Conservation (phyloP, 2,888 invertebrate species). For the Drosophila anceps region DNA sequence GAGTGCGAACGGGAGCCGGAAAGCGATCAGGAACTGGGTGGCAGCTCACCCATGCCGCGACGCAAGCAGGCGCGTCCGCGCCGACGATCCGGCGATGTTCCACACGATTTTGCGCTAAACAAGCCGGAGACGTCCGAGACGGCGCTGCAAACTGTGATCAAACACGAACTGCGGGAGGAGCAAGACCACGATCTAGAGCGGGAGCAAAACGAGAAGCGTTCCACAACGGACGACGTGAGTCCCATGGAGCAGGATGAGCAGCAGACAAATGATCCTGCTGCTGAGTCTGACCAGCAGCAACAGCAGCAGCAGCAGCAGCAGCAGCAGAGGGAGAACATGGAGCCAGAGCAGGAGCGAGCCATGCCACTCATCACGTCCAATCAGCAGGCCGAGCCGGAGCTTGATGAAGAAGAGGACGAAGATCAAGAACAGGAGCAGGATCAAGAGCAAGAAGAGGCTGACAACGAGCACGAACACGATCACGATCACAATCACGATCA, state of each 20-base stretch:
- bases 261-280: constrained; percentile 3
- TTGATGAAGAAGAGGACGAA: constrained; percentile 50
- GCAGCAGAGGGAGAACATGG: constrained; percentile 16
- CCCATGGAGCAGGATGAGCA: constrained; percentile 54
- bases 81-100: constrained; percentile 91
- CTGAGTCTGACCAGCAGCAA: constrained; percentile 9
- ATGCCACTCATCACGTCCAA: constrained; percentile 10
- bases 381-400: constrained; percentile 30
- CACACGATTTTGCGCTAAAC: constrained; percentile 84
- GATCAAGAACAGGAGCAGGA: constrained; percentile 45
- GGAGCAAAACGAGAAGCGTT: constrained; percentile 37
- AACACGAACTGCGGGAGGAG: constrained; percentile 84
- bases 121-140: constrained; percentile 81
- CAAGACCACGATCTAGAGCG: constrained; percentile 44
- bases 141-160: constrained; percentile 82
- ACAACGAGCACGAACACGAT: constrained; percentile 22
- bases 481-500: constrained; percentile 33
- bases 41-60: constrained; percentile 92
- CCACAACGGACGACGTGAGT: constrained; percentile 8
- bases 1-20: constrained; percentile 84
- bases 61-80: constrained; percentile 94
- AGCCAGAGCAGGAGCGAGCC: constrained; percentile 22
- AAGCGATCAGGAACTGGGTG: constrained; percentile 74
- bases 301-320: neutral
- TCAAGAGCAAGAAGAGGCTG: constrained; percentile 32